Conservation (phyloP, 2,888 invertebrate genomes). For the Sericinus montela region DNA sequence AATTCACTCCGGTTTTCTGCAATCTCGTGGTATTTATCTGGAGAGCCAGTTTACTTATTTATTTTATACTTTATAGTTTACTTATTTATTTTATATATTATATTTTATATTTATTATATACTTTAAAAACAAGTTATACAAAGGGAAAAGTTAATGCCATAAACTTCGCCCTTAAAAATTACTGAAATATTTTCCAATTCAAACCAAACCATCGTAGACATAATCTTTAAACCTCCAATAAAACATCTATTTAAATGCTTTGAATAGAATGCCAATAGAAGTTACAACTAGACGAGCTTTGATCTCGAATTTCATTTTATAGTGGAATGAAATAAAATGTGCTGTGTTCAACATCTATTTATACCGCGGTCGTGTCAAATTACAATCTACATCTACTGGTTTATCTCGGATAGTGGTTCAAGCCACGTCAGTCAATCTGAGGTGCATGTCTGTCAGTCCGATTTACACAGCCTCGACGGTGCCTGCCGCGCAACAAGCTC, state of each 20-base stretch:
- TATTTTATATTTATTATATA: too few species aligned
- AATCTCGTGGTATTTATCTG: too few species aligned
- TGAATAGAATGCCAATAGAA: conserved; percentile 18
- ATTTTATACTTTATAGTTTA: too few species aligned
- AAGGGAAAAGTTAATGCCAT: too few species aligned
- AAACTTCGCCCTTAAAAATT: too few species aligned
- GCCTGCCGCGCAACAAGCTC: conserved; percentile 51
- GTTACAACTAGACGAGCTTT: conserved; percentile 15
- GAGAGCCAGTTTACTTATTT: too few species aligned
- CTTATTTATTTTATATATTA: too few species aligned
- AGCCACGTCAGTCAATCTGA: conserved; percentile 58
- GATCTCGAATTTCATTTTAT: conserved; percentile 19
- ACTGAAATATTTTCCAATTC: too few species aligned
- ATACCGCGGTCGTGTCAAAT: conserved; percentile 24
- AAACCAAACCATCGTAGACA: neutral
- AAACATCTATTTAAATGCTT: conserved; percentile 14
- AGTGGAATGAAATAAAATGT: conserved; percentile 17
- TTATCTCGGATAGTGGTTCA: conserved; percentile 50
- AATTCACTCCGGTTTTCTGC: too few species aligned
- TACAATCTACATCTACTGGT: conserved; percentile 39
- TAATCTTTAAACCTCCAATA: conserved; percentile 15
- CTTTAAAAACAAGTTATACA: too few species aligned
- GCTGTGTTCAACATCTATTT: conserved; percentile 15
- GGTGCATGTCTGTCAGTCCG: conserved; percentile 62
- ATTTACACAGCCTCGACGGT: conserved; percentile 51